These are phyloP conservation scores for Chionodraco myersi DNA, from an alignment of 2,113 vertebrate genomes.

Conservation along the genomic window DNA sequence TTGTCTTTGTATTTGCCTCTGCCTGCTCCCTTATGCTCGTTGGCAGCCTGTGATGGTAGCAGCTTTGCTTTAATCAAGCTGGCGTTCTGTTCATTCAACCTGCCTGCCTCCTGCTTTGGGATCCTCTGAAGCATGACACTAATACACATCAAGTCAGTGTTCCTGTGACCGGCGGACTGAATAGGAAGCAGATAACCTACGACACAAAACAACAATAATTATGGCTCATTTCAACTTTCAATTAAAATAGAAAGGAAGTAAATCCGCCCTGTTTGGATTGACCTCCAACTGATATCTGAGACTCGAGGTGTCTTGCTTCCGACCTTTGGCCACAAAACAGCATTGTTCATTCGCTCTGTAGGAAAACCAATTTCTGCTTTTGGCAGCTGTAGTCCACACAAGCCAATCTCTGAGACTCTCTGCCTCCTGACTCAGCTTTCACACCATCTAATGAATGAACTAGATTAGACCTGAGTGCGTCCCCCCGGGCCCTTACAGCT, in stretches of 20 bases:
- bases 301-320: conserved; percentile 1
- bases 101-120: too few species aligned
- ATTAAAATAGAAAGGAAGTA: conserved; percentile 8
- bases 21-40: too few species aligned
- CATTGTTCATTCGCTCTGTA: conserved; percentile 39
- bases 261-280: not conserved
- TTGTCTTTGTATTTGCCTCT: too few species aligned
- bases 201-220: not conserved
- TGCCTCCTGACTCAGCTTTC: conserved; percentile 30
- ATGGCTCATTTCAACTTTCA: not conserved
- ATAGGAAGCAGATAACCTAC: not conserved
- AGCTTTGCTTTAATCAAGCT: too few species aligned
- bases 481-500: not conserved
- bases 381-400: conserved; percentile 27
- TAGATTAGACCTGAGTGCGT: conserved; percentile 33
- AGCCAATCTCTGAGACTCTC: conserved; percentile 27
- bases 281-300: not conserved
- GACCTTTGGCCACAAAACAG: conserved; percentile 9
- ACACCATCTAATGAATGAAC: conserved; percentile 27
- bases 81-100: too few species aligned
- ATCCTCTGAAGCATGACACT: too few species aligned
- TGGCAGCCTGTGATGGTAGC: too few species aligned
- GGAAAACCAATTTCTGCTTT: conserved; percentile 52
- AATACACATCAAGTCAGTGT: not conserved
- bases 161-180: not conserved